A percentile compares a stretch with the other conserved stretches of the same genome.
Conservation (phyloP, 2,113 vertebrate species). For the Pangasianodon gigas region DNA sequence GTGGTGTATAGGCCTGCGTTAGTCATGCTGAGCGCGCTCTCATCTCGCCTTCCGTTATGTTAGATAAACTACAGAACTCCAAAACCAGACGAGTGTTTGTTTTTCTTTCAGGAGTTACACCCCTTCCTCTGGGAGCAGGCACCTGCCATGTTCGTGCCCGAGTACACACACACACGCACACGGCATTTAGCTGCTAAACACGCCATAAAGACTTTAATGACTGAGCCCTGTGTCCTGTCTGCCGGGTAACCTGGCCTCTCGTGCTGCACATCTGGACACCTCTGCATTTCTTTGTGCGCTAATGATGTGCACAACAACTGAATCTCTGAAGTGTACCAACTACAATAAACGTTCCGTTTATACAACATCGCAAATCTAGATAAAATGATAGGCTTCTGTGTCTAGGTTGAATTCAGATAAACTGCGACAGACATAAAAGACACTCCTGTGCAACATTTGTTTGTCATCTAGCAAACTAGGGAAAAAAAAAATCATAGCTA, state of each 20-base stretch:
- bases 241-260: neutral
- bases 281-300: neutral
- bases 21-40: neutral
- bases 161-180: neutral
- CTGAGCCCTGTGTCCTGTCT: neutral
- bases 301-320: neutral
- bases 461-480: too few species aligned
- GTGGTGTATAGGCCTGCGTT: conserved; percentile 1
- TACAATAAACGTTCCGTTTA: neutral
- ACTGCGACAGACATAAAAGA: neutral
- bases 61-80: conserved; percentile 23
- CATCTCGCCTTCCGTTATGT: conserved; percentile 11
- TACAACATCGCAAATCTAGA: neutral
- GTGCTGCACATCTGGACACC: conserved; percentile 1
- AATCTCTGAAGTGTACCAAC: neutral
- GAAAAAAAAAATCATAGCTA: too few species aligned
- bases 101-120: conserved; percentile 34
- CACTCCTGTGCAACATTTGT: too few species aligned
- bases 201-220: conserved; percentile 33
- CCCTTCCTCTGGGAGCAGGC: conserved; percentile 12
- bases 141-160: conserved; percentile 41
- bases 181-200: conserved; percentile 13
- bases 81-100: conserved; percentile 32
- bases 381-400: neutral
- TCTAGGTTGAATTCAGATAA: neutral